A percentile compares a stretch with the other conserved stretches of the same genome.
phyloP scores from a whole-genome alignment of 2,797 vertebrate genomes.

The Acomys russatus region DNA sequence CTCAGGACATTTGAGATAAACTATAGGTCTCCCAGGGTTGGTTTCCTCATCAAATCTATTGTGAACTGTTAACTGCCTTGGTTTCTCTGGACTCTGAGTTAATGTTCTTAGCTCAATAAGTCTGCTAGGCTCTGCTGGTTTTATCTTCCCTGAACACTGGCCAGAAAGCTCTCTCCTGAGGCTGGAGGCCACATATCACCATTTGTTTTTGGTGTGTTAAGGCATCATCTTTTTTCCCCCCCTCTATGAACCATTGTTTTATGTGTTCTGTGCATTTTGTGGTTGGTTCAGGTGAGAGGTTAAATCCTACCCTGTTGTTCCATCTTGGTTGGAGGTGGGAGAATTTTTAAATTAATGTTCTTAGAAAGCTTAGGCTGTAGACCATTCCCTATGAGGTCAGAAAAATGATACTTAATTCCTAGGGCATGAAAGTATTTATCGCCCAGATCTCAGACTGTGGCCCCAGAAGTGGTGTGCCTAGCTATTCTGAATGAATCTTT shows the following conservation, averaged over 20 bases:
- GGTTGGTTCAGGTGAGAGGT: not conserved
- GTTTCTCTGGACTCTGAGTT: not conserved
- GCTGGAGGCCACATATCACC: not conserved
- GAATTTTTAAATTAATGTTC: not conserved
- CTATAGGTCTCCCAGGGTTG: not conserved
- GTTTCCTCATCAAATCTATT: not conserved
- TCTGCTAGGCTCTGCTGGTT: not conserved
- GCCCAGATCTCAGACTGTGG: not conserved
- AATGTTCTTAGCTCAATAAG: not conserved
- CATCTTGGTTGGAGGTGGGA: slow-evolving; percentile 4
- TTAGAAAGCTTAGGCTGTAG: not conserved
- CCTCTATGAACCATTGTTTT: not conserved
- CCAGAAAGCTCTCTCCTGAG: not conserved
- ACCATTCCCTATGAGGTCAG: not conserved
- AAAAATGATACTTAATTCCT: not conserved
- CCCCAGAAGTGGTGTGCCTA: not conserved
- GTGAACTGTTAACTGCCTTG: not conserved
- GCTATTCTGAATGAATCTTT: not conserved
- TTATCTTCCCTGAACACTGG: not conserved
- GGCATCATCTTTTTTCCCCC: not conserved
- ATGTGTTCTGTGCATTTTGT: slow-evolving; percentile 27
- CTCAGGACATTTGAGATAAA: not conserved
- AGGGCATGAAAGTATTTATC: not conserved
- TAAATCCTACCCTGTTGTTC: not conserved
- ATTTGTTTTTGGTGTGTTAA: slow-evolving; percentile 3